Evolutionary conservation across 2,888 invertebrate genomes (phyloP).

Genomic region (Cremastobaeus sp.): DNA sequence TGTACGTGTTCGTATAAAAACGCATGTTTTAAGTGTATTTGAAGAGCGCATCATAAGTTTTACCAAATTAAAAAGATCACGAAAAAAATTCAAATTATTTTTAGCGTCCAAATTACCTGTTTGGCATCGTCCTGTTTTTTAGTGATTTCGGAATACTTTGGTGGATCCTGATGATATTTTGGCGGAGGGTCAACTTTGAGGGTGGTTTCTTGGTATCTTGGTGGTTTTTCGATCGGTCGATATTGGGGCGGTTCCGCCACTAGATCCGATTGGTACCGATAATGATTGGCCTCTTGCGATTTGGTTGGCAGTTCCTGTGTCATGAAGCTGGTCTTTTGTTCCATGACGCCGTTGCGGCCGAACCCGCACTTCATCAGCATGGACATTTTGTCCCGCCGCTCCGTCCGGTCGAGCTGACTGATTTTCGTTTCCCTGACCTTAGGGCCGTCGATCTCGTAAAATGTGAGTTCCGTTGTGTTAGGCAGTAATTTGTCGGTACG

Average conservation of each 20-base stretch:
- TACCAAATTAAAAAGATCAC: too few relatives aligned
- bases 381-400: conserved; percentile 59
- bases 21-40: too few relatives aligned
- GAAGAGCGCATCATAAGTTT: too few relatives aligned
- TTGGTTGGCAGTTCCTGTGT: conserved; percentile 57
- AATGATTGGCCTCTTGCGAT: conserved; percentile 66
- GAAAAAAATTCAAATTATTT: too few relatives aligned
- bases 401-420: conserved; percentile 63
- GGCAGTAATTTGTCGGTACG: conserved; percentile 64
- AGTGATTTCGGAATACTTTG: conserved; percentile 34
- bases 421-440: conserved; percentile 65
- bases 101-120: too few relatives aligned
- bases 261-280: conserved; percentile 66
- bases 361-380: conserved; percentile 63
- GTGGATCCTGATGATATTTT: conserved; percentile 71
- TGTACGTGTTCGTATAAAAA: too few relatives aligned
- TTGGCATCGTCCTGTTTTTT: not conserved
- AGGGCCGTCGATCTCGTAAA: conserved; percentile 74
- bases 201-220: conserved; percentile 72
- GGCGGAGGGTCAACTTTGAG: conserved; percentile 72
- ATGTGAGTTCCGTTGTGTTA: conserved; percentile 70
- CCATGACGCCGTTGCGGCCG: conserved; percentile 54
- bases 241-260: conserved; percentile 73
- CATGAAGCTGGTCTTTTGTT: conserved; percentile 65
- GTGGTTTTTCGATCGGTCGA: conserved; percentile 72